Evolutionary conservation across 1,140 invertebrate genomes (phyloP).

Genomic region (Drosophila varians): DNA sequence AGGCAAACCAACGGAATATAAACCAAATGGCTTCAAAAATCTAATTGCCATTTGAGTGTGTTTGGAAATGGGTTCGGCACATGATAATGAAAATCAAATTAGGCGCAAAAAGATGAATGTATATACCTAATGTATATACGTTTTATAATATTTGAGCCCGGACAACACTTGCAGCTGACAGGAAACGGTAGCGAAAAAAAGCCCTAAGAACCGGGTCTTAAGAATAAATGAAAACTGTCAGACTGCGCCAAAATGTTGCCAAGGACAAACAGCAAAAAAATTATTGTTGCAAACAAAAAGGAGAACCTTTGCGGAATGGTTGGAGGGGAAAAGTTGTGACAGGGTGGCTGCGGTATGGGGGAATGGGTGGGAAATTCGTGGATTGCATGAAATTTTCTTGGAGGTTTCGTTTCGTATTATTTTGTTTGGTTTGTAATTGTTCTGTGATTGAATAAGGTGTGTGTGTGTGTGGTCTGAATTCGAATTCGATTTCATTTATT

Average conservation of each 20-base stretch:
- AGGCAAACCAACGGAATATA: conserved; percentile 28
- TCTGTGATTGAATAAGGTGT: conserved; percentile 41
- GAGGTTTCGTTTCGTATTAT: conserved; percentile 17
- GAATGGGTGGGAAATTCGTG: conserved; percentile 40
- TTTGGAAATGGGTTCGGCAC: conserved; percentile 46
- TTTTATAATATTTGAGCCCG: conserved; percentile 47
- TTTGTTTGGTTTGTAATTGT: conserved; percentile 27
- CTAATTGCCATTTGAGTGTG: conserved; percentile 77
- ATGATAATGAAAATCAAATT: conserved; percentile 79
- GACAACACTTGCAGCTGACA: conserved; percentile 77
- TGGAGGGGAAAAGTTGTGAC: conserved; percentile 13
- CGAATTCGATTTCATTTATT: conserved; percentile 38
- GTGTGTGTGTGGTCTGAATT: conserved; percentile 23
- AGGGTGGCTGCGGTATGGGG: conserved; percentile 1
- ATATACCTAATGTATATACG: conserved; percentile 22
- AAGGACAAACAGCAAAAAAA: conserved; percentile 53
- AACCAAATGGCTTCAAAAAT: conserved; percentile 74
- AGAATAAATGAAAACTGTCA: conserved; percentile 68
- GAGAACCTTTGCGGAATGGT: conserved; percentile 13
- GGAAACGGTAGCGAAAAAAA: conserved; percentile 18
- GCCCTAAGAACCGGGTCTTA: conserved; percentile 49
- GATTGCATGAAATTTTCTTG: conserved; percentile 67
- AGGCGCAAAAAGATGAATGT: conserved; percentile 54
- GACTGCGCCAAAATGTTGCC: conserved; percentile 65
- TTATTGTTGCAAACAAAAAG: conserved; percentile 37